Evolutionary conservation across 2,888 invertebrate species (phyloP).

Genomic region (Elysia crispata): DNA sequence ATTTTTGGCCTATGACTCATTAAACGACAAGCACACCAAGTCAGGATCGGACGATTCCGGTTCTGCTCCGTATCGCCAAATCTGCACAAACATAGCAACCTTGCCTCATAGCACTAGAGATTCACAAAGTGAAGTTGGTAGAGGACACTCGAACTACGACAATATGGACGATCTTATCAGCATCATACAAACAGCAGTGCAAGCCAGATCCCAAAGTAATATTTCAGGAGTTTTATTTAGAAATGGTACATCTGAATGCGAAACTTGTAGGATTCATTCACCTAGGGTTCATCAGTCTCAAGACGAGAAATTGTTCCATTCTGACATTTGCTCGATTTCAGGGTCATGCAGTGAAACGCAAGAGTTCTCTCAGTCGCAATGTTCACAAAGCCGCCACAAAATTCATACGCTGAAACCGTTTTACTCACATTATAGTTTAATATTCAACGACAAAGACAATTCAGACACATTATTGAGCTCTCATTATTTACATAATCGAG

Average conservation of each 20-base stretch:
- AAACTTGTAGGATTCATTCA: not conserved
- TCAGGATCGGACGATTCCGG: not conserved
- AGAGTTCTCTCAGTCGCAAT: no score
- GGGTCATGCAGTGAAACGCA: no score
- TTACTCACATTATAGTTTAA: no score
- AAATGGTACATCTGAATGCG: not conserved
- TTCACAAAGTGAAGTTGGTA: not conserved
- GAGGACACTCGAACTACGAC: not conserved
- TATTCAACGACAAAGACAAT: no score
- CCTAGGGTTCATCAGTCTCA: not conserved
- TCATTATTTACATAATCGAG: no score
- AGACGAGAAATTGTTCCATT: no score
- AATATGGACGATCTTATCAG: slow-evolving; percentile 11
- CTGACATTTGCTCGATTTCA: no score
- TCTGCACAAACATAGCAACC: not conserved
- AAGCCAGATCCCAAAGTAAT: not conserved
- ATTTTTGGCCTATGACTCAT: slow-evolving; percentile 46
- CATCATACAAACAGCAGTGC: not conserved
- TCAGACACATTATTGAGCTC: no score
- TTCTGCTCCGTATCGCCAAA: not conserved
- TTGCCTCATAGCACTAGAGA: not conserved
- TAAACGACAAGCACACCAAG: not conserved
- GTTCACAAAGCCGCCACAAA: no score
- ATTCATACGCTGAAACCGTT: no score
- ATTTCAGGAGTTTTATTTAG: no score